phyloP scores from a whole-genome alignment of 2,113 vertebrate genomes.

The Indicator indicator region DNA sequence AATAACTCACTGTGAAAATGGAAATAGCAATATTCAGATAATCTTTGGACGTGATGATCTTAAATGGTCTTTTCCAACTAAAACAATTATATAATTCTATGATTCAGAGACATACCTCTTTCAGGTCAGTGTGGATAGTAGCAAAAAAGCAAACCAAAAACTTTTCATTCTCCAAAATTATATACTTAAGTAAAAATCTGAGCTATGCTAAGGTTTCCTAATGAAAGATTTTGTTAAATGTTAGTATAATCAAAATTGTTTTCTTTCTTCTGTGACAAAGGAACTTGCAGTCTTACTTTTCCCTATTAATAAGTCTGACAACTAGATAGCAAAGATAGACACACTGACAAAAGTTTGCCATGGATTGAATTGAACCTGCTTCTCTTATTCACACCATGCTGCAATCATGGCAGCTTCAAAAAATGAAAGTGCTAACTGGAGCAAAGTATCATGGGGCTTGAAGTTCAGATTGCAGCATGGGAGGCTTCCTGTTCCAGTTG shows the following conservation, averaged over 20 bases:
- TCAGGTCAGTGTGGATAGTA: not conserved
- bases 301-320: not conserved
- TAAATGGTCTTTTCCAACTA: too few relatives aligned
- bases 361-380: too few relatives aligned
- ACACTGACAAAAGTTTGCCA: not conserved
- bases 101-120: not conserved
- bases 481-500: too few relatives aligned
- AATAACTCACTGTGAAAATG: not conserved
- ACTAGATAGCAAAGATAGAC: not conserved
- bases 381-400: too few relatives aligned
- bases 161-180: not conserved
- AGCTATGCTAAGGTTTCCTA: not conserved
- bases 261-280: not conserved
- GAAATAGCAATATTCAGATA: not conserved
- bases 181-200: not conserved
- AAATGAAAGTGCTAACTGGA: too few relatives aligned
- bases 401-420: too few relatives aligned
- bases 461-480: too few relatives aligned
- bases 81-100: too few relatives aligned
- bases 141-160: not conserved
- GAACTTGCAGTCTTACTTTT: not conserved
- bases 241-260: not conserved
- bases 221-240: not conserved
- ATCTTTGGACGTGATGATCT: too few relatives aligned
- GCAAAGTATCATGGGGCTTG: too few relatives aligned